Conservation (phyloP, 2,888 invertebrate species). For the Nemapogon koenigi region DNA sequence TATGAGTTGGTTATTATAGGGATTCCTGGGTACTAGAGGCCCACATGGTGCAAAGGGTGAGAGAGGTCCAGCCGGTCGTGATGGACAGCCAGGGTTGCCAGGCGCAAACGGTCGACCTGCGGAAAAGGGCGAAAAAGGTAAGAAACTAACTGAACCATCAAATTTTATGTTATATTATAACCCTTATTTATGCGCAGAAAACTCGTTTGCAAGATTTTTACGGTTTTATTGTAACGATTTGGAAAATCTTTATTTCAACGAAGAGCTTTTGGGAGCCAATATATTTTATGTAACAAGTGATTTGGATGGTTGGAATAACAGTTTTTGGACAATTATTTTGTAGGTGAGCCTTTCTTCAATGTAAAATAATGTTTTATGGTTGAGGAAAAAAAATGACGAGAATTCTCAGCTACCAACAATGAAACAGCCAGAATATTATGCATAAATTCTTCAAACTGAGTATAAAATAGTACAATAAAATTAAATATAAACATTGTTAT, state of each 20-base stretch:
- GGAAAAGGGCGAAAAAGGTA: conserved; percentile 78
- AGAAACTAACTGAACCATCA: conserved; percentile 56
- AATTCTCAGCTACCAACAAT: too few species aligned
- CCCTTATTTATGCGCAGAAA: conserved; percentile 51
- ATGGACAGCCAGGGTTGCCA: conserved; percentile 70
- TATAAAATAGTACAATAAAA: too few species aligned
- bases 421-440: too few species aligned
- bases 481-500: too few species aligned
- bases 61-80: conserved; percentile 69
- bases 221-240: conserved; percentile 42
- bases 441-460: too few species aligned
- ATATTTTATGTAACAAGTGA: not conserved
- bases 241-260: conserved; percentile 49
- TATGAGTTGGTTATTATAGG: conserved; percentile 48
- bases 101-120: conserved; percentile 67
- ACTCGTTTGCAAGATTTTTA: conserved; percentile 53
- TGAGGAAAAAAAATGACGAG: too few species aligned
- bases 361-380: too few species aligned
- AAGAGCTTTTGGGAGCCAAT: conserved; percentile 2
- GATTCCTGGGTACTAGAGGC: conserved; percentile 59
- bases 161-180: conserved; percentile 59
- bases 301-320: too few species aligned
- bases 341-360: too few species aligned
- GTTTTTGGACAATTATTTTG: too few species aligned
- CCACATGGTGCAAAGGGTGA: conserved; percentile 72